Evolutionary conservation across 2,888 invertebrate species (phyloP).

Genomic region (Trichogramma dendrolimi): DNA sequence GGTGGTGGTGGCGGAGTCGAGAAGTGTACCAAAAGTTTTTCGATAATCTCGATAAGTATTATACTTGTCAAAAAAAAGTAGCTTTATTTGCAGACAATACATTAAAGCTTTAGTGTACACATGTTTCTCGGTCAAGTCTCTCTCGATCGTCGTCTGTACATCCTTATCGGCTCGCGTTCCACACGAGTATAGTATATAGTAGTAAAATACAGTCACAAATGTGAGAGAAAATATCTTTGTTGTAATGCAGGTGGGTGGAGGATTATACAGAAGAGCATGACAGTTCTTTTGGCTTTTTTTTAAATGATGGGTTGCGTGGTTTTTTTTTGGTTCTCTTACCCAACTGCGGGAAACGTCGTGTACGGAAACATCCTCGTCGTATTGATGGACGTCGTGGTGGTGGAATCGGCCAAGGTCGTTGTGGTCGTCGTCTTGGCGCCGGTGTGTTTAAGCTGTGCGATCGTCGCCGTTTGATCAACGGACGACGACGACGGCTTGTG

Average conservation of each 20-base stretch:
- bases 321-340: constrained; percentile 39
- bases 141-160: too few relatives aligned
- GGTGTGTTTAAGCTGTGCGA: too few relatives aligned
- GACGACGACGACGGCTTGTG: too few relatives aligned
- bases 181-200: too few relatives aligned
- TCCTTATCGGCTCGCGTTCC: too few relatives aligned
- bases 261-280: not conserved
- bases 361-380: constrained; percentile 47
- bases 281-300: not conserved
- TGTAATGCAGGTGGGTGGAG: not conserved
- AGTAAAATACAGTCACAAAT: not conserved
- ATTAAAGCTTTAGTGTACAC: not conserved
- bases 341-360: constrained; percentile 49
- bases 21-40: too few relatives aligned
- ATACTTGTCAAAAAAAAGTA: not conserved
- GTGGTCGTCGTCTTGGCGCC: too few relatives aligned
- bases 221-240: not conserved
- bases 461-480: too few relatives aligned
- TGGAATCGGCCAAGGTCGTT: not conserved
- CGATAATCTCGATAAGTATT: not conserved
- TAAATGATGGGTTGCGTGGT: not conserved
- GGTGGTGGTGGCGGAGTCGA: too few relatives aligned
- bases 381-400: constrained; percentile 25
- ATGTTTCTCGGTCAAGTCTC: too few relatives aligned
- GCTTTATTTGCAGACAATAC: not conserved